Percentiles rank a stretch among this genome's conserved stretches.
These are phyloP conservation scores for Cynopterus brachyotis DNA, from an alignment of 2,113 vertebrate genomes.

Conservation along the genomic window DNA sequence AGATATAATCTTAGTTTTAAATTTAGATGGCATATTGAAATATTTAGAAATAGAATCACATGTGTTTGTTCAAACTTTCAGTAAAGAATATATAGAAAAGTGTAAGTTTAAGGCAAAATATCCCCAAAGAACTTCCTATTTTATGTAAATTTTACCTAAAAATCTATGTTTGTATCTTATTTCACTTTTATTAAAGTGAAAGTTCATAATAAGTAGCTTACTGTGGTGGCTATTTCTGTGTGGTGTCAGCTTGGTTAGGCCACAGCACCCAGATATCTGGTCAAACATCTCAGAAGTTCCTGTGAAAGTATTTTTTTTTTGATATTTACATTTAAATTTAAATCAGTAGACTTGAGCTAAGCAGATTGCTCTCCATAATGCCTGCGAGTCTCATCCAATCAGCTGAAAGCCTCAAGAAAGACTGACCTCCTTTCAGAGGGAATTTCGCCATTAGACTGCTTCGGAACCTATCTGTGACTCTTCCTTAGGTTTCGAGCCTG, in stretches of 20 bases:
- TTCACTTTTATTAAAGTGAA: constrained; percentile 23
- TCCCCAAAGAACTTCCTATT: background rate
- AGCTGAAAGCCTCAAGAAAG: background rate
- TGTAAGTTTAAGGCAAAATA: background rate
- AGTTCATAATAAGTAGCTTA: background rate
- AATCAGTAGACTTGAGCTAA: background rate
- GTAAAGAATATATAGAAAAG: background rate
- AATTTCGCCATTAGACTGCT: background rate
- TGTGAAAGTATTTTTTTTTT: background rate
- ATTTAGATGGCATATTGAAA: background rate
- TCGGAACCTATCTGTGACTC: background rate
- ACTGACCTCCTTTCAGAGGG: background rate
- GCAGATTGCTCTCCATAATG: background rate
- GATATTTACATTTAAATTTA: background rate
- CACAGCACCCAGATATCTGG: background rate
- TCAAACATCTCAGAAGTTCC: constrained; percentile 1
- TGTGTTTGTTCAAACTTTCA: background rate
- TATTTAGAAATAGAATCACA: constrained; percentile 15
- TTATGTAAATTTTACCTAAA: constrained; percentile 14
- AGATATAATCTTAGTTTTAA: constrained; percentile 40
- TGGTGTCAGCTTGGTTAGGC: background rate
- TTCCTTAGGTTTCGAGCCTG: background rate
- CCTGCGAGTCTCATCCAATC: background rate
- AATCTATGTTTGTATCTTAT: background rate
- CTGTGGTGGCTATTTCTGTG: background rate